phyloP scores from a whole-genome alignment of 2,113 vertebrate genomes.

The Phoenicopterus ruber region DNA sequence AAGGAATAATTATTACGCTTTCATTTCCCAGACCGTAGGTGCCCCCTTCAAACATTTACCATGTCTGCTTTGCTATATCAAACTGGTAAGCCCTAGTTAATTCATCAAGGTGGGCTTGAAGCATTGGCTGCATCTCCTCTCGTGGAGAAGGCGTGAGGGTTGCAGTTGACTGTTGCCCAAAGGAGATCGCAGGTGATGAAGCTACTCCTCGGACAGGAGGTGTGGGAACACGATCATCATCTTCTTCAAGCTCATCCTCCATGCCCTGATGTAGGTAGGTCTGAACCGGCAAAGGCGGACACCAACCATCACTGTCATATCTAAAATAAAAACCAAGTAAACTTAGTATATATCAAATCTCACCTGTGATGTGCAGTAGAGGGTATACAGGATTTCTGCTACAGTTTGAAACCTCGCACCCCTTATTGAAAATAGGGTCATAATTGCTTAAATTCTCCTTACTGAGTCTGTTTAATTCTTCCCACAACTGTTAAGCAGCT shows the following conservation, averaged over 20 bases:
- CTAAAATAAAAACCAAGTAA: constrained; percentile 67
- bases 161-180: constrained; percentile 96
- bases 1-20: not conserved
- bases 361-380: not conserved
- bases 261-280: constrained; percentile 97
- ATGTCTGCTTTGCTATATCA: constrained; percentile 95
- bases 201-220: constrained; percentile 94
- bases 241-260: constrained; percentile 98
- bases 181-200: constrained; percentile 94
- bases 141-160: constrained; percentile 95
- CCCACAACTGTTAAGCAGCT: not conserved
- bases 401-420: not conserved
- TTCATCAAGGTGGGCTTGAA: constrained; percentile 95
- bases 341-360: not conserved
- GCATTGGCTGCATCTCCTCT: constrained; percentile 97
- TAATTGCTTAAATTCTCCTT: not conserved
- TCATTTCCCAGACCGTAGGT: not conserved
- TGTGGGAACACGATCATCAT: constrained; percentile 95
- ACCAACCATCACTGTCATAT: constrained; percentile 96
- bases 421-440: not conserved
- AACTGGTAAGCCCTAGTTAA: constrained; percentile 96
- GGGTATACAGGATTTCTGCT: not conserved
- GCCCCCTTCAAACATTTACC: constrained; percentile 73
- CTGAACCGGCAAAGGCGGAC: constrained; percentile 91
- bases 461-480: not conserved